A percentile compares a stretch with the other conserved stretches of the same genome.
phyloP scores from a whole-genome alignment of 2,888 invertebrate species.

The Trissolcus japonicus region DNA sequence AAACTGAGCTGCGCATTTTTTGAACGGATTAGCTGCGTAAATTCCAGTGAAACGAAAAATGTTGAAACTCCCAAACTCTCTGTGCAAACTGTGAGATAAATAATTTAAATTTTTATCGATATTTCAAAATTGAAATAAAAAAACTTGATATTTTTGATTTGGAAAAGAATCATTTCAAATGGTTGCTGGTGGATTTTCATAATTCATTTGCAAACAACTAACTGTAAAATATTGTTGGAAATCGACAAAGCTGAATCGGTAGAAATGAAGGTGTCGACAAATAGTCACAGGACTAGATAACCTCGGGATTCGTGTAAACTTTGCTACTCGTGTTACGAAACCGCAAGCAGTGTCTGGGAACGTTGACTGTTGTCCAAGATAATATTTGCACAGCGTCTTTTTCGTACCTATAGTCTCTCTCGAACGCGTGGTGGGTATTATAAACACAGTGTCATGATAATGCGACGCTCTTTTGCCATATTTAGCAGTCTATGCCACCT shows the following conservation, averaged over 20 bases:
- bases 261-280: constrained; percentile 57
- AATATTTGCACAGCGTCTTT: constrained; percentile 74
- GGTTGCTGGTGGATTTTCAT: constrained; percentile 1
- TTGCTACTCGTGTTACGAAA: constrained; percentile 75
- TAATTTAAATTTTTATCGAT: not conserved
- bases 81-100: not conserved
- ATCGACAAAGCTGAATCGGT: constrained; percentile 30
- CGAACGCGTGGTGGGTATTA: constrained; percentile 56
- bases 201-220: constrained; percentile 17
- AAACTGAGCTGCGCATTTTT: not conserved
- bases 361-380: constrained; percentile 73
- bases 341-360: constrained; percentile 66
- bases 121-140: not conserved
- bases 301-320: constrained; percentile 68
- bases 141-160: not conserved
- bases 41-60: not conserved
- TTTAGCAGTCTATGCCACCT: constrained; percentile 56
- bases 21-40: constrained; percentile 5
- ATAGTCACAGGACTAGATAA: constrained; percentile 62
- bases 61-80: not conserved
- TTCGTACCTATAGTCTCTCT: constrained; percentile 58
- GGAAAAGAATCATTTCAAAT: not conserved
- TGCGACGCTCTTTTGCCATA: constrained; percentile 57
- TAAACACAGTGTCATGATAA: constrained; percentile 56
- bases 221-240: constrained; percentile 29